phyloP scores from a whole-genome alignment of 2,888 invertebrate species.

The Lampropteryx suffumata region DNA sequence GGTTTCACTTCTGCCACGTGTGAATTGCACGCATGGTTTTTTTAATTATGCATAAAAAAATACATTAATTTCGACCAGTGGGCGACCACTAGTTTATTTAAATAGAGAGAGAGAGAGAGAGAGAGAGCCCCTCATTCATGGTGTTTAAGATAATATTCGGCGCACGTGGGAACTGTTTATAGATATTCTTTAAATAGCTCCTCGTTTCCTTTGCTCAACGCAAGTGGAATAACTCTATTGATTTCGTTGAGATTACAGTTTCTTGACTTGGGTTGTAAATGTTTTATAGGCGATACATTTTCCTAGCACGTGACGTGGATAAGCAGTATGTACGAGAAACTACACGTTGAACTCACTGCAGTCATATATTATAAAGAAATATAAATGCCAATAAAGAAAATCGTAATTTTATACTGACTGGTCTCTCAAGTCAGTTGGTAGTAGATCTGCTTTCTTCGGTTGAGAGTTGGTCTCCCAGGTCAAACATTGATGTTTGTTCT shows the following conservation, averaged over 20 bases:
- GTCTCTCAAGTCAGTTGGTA: no score
- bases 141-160: conserved; percentile 22
- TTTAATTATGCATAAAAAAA: no score
- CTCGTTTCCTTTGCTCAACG: conserved; percentile 26
- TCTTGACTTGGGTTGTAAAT: conserved; percentile 25
- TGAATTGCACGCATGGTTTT: no score
- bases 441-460: no score
- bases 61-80: no score
- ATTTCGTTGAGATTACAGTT: conserved; percentile 25
- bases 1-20: no score
- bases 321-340: conserved; percentile 1
- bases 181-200: conserved; percentile 31
- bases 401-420: no score
- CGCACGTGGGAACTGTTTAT: conserved; percentile 34
- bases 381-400: not conserved
- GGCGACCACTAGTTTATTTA: no score
- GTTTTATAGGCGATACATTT: conserved; percentile 26
- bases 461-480: no score
- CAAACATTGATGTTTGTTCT: no score
- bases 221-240: conserved; percentile 23
- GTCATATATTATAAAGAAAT: not conserved
- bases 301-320: conserved; percentile 9
- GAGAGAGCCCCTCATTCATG: conserved; percentile 17
- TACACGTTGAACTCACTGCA: not conserved
- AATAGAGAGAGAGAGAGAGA: no score